A percentile compares a stretch with the other conserved stretches of the same genome.
Evolutionary conservation across 1,140 invertebrate species (phyloP).

Genomic region (Drosophila leontia): DNA sequence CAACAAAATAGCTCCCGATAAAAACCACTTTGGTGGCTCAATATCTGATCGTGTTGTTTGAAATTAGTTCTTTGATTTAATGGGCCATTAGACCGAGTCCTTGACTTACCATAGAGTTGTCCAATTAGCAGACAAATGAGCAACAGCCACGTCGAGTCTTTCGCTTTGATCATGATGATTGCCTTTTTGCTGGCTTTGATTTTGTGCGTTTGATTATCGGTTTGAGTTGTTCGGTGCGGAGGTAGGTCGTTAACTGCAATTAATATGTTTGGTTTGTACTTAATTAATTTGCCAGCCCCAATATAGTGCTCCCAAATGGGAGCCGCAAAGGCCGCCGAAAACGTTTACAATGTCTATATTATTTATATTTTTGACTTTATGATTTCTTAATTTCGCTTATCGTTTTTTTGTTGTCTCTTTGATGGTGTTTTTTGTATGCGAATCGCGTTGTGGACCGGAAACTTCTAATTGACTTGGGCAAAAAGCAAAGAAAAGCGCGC

Average conservation of each 20-base stretch:
- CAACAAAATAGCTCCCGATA: neutral
- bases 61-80: slow-evolving; percentile 42
- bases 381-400: slow-evolving; percentile 43
- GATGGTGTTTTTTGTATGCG: slow-evolving; percentile 39
- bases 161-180: slow-evolving; percentile 53
- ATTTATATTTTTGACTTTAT: slow-evolving; percentile 17
- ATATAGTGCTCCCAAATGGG: slow-evolving; percentile 35
- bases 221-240: slow-evolving; percentile 46
- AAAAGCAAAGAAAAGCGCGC: slow-evolving; percentile 57
- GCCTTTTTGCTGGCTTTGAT: slow-evolving; percentile 23
- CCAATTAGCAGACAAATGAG: slow-evolving; percentile 70
- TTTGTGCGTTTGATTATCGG: slow-evolving; percentile 34
- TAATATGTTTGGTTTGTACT: slow-evolving; percentile 71
- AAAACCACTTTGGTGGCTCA: slow-evolving; percentile 18
- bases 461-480: slow-evolving; percentile 50
- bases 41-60: slow-evolving; percentile 12
- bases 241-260: slow-evolving; percentile 80
- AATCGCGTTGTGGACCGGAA: slow-evolving; percentile 47
- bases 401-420: slow-evolving; percentile 11
- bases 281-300: slow-evolving; percentile 61
- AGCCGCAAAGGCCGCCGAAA: slow-evolving; percentile 50
- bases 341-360: slow-evolving; percentile 24
- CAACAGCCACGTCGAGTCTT: slow-evolving; percentile 59
- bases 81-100: slow-evolving; percentile 32
- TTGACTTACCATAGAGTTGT: slow-evolving; percentile 68